These are phyloP conservation scores for Drosophila stalkeri DNA, from an alignment of 2,888 invertebrate genomes.

Conservation along the genomic window DNA sequence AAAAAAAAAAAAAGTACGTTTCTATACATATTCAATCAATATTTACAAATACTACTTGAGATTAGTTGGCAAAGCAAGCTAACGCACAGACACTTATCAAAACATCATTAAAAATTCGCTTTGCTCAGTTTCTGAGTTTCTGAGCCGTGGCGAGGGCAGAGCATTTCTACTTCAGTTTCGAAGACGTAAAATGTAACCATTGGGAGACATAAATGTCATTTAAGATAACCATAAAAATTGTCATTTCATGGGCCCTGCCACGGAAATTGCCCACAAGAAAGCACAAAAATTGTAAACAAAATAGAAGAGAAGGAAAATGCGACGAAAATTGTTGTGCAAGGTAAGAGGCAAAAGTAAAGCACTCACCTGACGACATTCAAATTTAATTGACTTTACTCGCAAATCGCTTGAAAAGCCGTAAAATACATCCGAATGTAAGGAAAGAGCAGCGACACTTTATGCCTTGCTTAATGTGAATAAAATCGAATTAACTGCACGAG, in stretches of 20 bases:
- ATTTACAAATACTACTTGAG: neutral
- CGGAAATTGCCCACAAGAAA: constrained; percentile 43
- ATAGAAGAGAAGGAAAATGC: constrained; percentile 14
- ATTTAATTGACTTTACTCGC: constrained; percentile 66
- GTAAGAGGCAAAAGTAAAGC: constrained; percentile 31
- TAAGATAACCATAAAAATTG: constrained; percentile 76
- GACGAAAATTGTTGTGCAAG: constrained; percentile 18
- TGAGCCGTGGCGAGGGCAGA: neutral
- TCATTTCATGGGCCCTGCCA: constrained; percentile 62
- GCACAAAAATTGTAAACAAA: constrained; percentile 12
- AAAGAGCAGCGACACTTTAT: constrained; percentile 14
- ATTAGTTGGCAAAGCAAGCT: neutral
- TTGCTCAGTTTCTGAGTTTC: constrained; percentile 25
- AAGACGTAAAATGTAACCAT: constrained; percentile 71
- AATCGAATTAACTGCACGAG: constrained; percentile 11
- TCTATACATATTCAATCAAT: constrained; percentile 13
- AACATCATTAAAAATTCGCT: constrained; percentile 74
- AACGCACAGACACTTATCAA: constrained; percentile 58
- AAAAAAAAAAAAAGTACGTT: neutral
- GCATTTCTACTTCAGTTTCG: constrained; percentile 46
- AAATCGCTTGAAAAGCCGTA: constrained; percentile 28
- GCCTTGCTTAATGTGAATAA: constrained; percentile 17
- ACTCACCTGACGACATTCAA: constrained; percentile 62
- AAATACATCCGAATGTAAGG: constrained; percentile 7
- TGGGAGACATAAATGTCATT: constrained; percentile 79